These are phyloP conservation scores for Typhlomys cinereus DNA, from an alignment of 2,113 vertebrate genomes.

Conservation along the genomic window DNA sequence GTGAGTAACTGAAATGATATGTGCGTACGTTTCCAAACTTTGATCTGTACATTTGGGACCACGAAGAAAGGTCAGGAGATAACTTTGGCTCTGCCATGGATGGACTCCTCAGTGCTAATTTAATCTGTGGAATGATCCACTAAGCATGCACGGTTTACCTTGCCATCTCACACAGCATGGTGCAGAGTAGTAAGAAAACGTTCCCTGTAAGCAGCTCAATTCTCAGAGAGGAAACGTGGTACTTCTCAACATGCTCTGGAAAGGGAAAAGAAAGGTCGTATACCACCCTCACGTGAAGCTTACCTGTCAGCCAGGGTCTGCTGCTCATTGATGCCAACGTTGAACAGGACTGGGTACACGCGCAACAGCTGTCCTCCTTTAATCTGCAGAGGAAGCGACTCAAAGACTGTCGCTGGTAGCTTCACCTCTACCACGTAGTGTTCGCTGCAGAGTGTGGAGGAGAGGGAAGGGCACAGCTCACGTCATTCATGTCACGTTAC, in stretches of 20 bases:
- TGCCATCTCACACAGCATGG: neutral
- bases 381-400: slow-evolving; percentile 92
- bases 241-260: neutral
- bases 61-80: neutral
- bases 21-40: neutral
- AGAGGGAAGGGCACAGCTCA: neutral
- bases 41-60: neutral
- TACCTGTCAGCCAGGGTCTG: slow-evolving; percentile 99
- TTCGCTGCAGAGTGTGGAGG: slow-evolving; percentile 84
- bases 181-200: neutral
- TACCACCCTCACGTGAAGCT: neutral
- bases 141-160: slow-evolving; percentile 29
- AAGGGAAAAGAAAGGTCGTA: neutral
- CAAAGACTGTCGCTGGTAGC: slow-evolving; percentile 92
- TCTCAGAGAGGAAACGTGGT: neutral
- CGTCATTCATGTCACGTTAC: neutral
- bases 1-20: too few species aligned
- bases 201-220: neutral
- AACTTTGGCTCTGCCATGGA: neutral
- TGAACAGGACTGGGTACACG: slow-evolving; percentile 95
- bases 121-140: neutral
- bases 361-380: slow-evolving; percentile 92
- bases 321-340: slow-evolving; percentile 98
- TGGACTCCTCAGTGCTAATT: neutral
- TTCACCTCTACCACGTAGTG: slow-evolving; percentile 95